Conservation (phyloP, 2,113 vertebrate genomes). For the Azemiops feae region DNA sequence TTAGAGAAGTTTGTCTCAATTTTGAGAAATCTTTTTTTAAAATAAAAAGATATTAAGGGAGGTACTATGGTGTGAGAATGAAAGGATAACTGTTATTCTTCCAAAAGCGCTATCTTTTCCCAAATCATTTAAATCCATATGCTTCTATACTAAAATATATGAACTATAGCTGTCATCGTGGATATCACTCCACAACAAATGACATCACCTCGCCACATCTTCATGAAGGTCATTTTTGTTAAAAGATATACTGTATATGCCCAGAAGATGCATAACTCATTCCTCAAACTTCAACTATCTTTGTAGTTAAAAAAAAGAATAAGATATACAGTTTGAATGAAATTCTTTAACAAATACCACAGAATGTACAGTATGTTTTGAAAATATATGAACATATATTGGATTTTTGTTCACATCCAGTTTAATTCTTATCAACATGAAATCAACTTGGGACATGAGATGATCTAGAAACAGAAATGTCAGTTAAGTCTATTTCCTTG, state of each 20-base stretch:
- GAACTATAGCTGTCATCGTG: not conserved
- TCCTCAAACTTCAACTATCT: not conserved
- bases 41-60: not conserved
- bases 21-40: not conserved
- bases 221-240: not conserved
- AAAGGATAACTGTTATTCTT: not conserved
- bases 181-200: not conserved
- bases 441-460: not conserved
- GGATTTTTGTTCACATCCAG: not conserved
- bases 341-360: not conserved
- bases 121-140: not conserved
- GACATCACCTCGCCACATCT: not conserved
- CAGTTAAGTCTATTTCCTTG: slow-evolving; percentile 5
- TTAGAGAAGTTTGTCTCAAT: not conserved
- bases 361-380: not conserved
- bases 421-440: not conserved
- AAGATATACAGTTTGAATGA: not conserved
- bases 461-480: not conserved
- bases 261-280: not conserved
- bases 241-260: not conserved
- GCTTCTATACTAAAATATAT: not conserved
- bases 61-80: not conserved
- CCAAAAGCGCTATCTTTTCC: not conserved
- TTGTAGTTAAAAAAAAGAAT: not conserved
- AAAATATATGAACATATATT: not conserved